Evolutionary conservation across 2,888 invertebrate species (phyloP), one percentile per base, ranked within the genome.

Genomic region (Beris morrisii): DNA sequence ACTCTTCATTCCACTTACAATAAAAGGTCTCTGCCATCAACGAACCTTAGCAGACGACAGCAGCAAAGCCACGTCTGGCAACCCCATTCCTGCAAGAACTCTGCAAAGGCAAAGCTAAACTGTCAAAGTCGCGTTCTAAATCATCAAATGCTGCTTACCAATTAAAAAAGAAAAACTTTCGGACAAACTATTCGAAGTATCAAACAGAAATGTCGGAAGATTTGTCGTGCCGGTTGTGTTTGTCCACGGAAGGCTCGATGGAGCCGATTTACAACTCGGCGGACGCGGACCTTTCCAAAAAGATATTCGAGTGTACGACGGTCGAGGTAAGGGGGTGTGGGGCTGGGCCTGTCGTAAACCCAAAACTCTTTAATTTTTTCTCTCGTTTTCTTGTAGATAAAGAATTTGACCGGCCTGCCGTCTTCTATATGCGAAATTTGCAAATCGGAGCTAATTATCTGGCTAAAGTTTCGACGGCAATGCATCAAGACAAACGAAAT

Each of bases 371-470:
- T 54, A 3, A 22, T 30, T 30, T 22, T 15, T 54, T 12, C 9
- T 5, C 32, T 28, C 28, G n/a, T 44, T 56, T 44, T 63, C 6
- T 64, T 64, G 5, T 32, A 68, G 68, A 11, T 68, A 12, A 45
- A 52, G 22, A 48, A 63, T 28, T 13, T 31, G 5, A 31, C 50
- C 12, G 67, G 61, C 7, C 55, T 70, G n/a, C 70, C 70, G 9
- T 43, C 38, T 2, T 56, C 50, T 13, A 69, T 70, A 12, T 70
- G 70, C 45, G 70, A 70, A 58, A 65, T 69, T n/a, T 70, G 70
- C 54, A 70, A 70, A 67, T 70, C 70, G 5, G 67, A 70, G 48
- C 46, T 70, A 9, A 66, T 69, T 31, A 70, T 69, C 11, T 67
- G 67, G 48, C 30, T 48, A 30, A 66, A 67, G 55, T 70, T 70